These are phyloP conservation scores for Paelopatides confundens DNA, from an alignment of 53 echinoderm and acorn worm genomes.

Conservation along the genomic window DNA sequence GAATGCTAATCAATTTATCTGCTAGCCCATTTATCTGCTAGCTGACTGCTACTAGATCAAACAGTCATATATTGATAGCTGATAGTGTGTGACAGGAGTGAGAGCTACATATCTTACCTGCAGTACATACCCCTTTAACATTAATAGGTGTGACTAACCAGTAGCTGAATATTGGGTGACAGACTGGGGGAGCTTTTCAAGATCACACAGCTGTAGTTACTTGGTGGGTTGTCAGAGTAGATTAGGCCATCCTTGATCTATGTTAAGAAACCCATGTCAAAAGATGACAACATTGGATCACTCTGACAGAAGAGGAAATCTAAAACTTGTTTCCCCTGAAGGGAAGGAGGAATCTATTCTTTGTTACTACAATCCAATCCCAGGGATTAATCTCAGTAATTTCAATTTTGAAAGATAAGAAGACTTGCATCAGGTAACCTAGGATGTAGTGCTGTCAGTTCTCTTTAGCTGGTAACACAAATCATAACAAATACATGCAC, in stretches of 20 bases:
- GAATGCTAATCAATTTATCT: too few species aligned
- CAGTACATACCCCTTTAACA: too few species aligned
- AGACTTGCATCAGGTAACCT: neutral
- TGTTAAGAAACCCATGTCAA: neutral
- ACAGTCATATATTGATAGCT: too few species aligned
- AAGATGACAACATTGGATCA: neutral
- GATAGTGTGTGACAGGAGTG: too few species aligned
- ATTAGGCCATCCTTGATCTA: neutral
- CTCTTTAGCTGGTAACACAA: neutral
- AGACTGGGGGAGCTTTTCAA: neutral
- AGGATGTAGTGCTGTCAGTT: constrained; percentile 10
- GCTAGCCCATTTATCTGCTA: too few species aligned
- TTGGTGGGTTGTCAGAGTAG: constrained; percentile 16
- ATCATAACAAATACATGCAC: neutral
- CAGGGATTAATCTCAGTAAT: neutral
- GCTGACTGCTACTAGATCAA: too few species aligned
- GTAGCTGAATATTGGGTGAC: neutral
- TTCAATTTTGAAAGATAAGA: neutral
- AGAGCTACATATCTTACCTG: too few species aligned
- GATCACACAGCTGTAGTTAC: neutral
- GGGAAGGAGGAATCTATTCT: neutral
- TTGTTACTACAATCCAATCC: neutral
- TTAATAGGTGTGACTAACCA: too few species aligned
- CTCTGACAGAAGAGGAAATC: neutral
- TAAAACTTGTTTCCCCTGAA: neutral